Evolutionary conservation across 2,888 invertebrate species (phyloP), one percentile per base, ranked within the genome.

Genomic region (Poecilus cupreus): DNA sequence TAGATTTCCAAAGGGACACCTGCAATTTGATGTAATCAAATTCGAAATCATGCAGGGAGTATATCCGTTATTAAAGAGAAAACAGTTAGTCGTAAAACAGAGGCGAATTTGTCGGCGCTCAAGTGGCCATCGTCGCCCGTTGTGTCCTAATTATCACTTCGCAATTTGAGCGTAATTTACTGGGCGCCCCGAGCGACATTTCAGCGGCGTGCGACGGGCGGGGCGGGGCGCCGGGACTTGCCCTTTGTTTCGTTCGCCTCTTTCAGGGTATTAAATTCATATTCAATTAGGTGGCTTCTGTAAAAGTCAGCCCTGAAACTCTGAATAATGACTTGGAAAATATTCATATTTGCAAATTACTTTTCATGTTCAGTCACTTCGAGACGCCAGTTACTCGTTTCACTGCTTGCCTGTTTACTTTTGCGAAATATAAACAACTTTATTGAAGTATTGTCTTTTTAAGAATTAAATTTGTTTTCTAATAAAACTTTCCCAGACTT

Each of bases 291-390:
- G 72, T 79, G 68, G 64, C 81, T 75, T 74, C 74, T 74, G 74
- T 74, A 75, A 81, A 75, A 75, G 80, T 60, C 74, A 39, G 74
- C 43, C 64, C 24, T 74, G 32, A 54, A 80, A 72, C 75, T 13
- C 51, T 22, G 75, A 81, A 81, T 81, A 81, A 81, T 75, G 75
- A 81, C 43, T 24, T 46, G 57, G 75, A 81, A 80, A 81, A 81
- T 81, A 81, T 81, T 81, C 81, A 81, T 75, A 81, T 80, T 81
- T 81, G 81, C 75, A 81, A 81, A 81, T 81, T 81, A 75, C 81
- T 75, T 75, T 57, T 75, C 57, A 43, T 72, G 80, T 80, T 80
- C 46, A 49, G 8, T 51, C 57, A 57, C 57, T 80, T 39, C 37
- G 57, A 72, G 26, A n/a, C 24, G 22, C 37, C 43, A 46, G 43